Evolutionary conservation across 1,140 invertebrate genomes (phyloP).

Genomic region (Vanessa atalanta): DNA sequence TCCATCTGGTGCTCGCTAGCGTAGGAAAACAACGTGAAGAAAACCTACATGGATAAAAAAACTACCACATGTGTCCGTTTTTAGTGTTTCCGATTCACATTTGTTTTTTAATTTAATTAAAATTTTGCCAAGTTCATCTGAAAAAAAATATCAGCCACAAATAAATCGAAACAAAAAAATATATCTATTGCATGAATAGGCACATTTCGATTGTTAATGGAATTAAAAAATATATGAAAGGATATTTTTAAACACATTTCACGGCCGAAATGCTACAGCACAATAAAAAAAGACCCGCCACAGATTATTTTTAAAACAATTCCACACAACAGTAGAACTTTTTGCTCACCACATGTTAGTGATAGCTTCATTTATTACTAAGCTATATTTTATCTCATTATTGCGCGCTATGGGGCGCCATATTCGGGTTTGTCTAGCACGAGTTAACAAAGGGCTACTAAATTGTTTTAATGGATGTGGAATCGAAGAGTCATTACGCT

Average conservation of each 20-base stretch:
- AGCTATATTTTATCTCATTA: conserved; percentile 70
- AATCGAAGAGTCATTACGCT: conserved; percentile 67
- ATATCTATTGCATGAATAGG: neutral
- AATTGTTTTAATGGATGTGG: conserved; percentile 76
- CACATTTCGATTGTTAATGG: neutral
- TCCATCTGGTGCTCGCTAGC: too few relatives aligned
- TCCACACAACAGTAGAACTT: conserved; percentile 50
- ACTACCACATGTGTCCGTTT: too few relatives aligned
- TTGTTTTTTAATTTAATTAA: too few relatives aligned
- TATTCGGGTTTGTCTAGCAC: conserved; percentile 58
- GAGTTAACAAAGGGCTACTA: conserved; percentile 64
- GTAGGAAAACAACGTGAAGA: too few relatives aligned
- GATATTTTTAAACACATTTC: conserved; percentile 10
- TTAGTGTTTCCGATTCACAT: too few relatives aligned
- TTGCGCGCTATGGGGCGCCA: conserved; percentile 66
- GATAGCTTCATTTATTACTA: conserved; percentile 75
- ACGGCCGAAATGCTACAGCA: conserved; percentile 15
- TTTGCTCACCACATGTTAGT: conserved; percentile 64
- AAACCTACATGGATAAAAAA: too few relatives aligned
- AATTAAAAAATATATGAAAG: neutral
- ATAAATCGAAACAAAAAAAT: neutral
- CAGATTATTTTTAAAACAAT: conserved; percentile 35
- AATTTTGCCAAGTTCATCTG: too few relatives aligned
- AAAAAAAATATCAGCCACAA: too few relatives aligned
- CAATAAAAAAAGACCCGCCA: conserved; percentile 13